Evolutionary conservation across 2,113 vertebrate species (phyloP).

Genomic region (Solea solea): DNA sequence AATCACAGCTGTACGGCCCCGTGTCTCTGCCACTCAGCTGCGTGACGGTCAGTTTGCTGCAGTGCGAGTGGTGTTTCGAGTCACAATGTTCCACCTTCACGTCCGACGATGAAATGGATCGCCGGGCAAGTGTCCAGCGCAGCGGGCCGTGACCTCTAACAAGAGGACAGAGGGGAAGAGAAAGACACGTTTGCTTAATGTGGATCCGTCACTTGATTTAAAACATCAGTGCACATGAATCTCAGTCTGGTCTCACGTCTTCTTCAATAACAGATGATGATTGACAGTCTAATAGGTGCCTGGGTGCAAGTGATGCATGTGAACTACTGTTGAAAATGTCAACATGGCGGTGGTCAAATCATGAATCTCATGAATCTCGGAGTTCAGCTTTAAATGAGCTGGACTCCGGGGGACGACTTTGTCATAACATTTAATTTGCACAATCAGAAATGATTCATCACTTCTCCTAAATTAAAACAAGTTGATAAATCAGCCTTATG

Average conservation of each 20-base stretch:
- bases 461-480: background rate
- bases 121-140: slow-evolving; percentile 77
- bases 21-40: slow-evolving; percentile 78
- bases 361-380: no score
- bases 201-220: no score
- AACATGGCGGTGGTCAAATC: no score
- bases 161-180: slow-evolving; percentile 22
- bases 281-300: no score
- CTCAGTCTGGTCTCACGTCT: no score
- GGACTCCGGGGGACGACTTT: no score
- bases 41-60: slow-evolving; percentile 80
- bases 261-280: no score
- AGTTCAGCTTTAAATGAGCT: no score
- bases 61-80: slow-evolving; percentile 47
- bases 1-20: slow-evolving; percentile 81
- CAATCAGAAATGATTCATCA: background rate
- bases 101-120: slow-evolving; percentile 52
- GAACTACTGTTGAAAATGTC: no score
- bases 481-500: background rate
- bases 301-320: no score
- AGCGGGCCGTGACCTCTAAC: slow-evolving; percentile 79
- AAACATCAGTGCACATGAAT: no score
- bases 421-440: no score
- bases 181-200: background rate
- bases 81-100: slow-evolving; percentile 70